Percentiles rank a stretch among this genome's conserved stretches.
Conservation (phyloP, 1,140 invertebrate species). For the Diuraphis noxia region DNA sequence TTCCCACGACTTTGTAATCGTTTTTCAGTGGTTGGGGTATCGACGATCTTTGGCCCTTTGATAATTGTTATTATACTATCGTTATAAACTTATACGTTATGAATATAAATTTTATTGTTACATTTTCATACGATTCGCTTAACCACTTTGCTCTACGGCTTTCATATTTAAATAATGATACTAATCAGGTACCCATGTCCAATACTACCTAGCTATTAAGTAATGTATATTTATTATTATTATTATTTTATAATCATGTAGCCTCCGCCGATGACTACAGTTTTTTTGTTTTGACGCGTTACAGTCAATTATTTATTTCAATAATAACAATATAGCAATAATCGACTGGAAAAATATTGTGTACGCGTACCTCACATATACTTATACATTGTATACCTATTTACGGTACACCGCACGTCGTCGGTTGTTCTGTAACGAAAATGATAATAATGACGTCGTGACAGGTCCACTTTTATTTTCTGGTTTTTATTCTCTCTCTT, state of each 20-base stretch:
- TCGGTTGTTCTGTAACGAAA: neutral
- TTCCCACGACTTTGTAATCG: neutral
- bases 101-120: neutral
- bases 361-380: neutral
- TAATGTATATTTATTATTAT: neutral
- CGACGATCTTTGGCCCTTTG: neutral
- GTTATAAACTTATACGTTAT: neutral
- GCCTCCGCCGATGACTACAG: neutral
- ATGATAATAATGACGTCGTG: neutral
- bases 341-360: neutral
- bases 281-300: neutral
- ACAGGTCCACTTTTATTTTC: conserved; percentile 7
- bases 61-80: neutral
- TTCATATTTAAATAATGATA: conserved; percentile 5
- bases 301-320: neutral
- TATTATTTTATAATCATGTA: neutral
- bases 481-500: conserved; percentile 2
- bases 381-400: neutral
- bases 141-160: neutral
- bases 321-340: neutral
- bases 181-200: neutral
- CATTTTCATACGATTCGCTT: neutral
- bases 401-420: neutral
- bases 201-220: neutral
- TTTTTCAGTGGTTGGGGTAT: neutral